Base-by-base conservation (phyloP, 2,888 invertebrate genomes). In the Clitarchus hookeri region DNA sequence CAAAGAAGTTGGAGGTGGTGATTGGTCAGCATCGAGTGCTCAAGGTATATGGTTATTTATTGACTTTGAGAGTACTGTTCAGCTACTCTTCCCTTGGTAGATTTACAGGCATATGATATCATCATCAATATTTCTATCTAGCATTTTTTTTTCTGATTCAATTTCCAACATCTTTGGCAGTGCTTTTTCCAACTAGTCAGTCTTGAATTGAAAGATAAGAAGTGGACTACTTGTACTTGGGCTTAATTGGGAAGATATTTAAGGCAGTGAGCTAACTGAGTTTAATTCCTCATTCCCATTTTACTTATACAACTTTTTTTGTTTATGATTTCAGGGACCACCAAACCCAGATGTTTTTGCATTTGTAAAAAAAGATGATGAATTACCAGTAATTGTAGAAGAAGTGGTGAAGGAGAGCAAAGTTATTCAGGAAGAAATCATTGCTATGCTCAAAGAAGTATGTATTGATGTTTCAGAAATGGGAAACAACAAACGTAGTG, bases 1-100 rank as follows among this genome's bases (percentile, higher is more conserved):
- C 97, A 0, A 95, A 95, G 90, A 95, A 96, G 91, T 92, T 98
- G 85, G 98, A 98, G 90, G 97, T 98, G 91, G 95, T 98, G 85
- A 95, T 96, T 89, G 98, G 97, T 53, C 95, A 97, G 90, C 97
- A 98, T 92, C 92, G 94, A 86, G 94, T 98, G 0, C 90, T 96
- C 87, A 94, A 96, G 93, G 96, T 95, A 91, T 91, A 89, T 88
- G 80, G 86, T 78, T 87, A 19, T 26, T 78, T 87, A 19, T 26
- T 25, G 23, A 27, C 27, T 78, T 9, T n/a, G 11, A 19, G 79
- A 79, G 11, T 48, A 13, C 48, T 16, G 16, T 48, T 16, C 48
- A 36, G 36, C 36, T 36, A 36, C 36, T 4, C 36, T 36, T 36
- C 1, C 4, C 36, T 36, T 36, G 36, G 36, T 36, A 36, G 4